phyloP scores from a whole-genome alignment of 2,888 invertebrate species.

The Noctua janthina region DNA sequence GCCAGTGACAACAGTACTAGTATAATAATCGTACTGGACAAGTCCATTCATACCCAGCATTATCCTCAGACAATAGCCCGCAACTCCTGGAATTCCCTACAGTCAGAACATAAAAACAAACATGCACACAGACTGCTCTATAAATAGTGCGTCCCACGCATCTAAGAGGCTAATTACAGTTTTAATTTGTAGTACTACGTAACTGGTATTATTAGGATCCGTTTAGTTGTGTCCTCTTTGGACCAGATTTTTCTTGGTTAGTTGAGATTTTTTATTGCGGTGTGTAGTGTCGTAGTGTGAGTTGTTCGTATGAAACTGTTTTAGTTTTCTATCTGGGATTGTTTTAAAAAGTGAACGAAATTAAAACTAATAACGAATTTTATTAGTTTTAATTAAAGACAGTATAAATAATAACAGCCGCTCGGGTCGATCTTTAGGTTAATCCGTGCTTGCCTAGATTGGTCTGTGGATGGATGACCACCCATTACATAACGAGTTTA shows the following conservation, averaged over 20 bases:
- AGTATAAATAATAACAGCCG: background rate
- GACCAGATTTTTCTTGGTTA: conserved; percentile 58
- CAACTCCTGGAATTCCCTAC: conserved; percentile 34
- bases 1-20: background rate
- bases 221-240: conserved; percentile 55
- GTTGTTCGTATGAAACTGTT: background rate
- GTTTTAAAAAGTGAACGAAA: background rate
- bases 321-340: background rate
- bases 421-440: too few species aligned
- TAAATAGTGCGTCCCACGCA: conserved; percentile 74
- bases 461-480: too few species aligned
- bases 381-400: too few species aligned
- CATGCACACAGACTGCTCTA: conserved; percentile 59
- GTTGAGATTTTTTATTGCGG: conserved; percentile 30
- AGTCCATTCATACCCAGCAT: background rate
- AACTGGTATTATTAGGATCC: conserved; percentile 55
- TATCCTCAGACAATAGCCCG: conserved; percentile 18
- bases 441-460: too few species aligned
- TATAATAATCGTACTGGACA: too few species aligned
- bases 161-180: conserved; percentile 71
- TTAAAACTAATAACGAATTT: background rate
- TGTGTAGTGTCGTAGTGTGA: background rate
- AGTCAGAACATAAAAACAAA: conserved; percentile 16
- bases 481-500: too few species aligned
- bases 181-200: conserved; percentile 65